Percentiles rank a stretch among this genome's conserved stretches.
Conservation (phyloP, 2,888 invertebrate genomes). For the Lasius fuliginosus region DNA sequence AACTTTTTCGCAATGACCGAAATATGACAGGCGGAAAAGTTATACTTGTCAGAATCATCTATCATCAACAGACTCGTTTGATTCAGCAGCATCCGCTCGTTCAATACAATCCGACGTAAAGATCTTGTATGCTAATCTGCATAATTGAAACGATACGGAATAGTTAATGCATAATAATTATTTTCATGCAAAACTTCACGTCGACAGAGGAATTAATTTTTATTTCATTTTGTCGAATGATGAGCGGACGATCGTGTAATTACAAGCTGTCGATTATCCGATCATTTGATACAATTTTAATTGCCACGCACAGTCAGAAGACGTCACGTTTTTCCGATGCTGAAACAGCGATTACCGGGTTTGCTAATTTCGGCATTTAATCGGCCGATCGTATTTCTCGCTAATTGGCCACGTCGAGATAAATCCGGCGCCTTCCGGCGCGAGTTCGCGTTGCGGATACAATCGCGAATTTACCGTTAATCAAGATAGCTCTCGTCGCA, state of each 20-base stretch:
- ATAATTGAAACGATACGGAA: slow-evolving; percentile 7
- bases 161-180: slow-evolving; percentile 20
- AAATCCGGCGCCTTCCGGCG: slow-evolving; percentile 15
- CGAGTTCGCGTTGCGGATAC: slow-evolving; percentile 4
- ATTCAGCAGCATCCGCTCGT: neutral
- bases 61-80: slow-evolving; percentile 49
- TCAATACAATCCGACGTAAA: slow-evolving; percentile 35
- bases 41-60: slow-evolving; percentile 41
- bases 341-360: neutral
- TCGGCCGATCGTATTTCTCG: slow-evolving; percentile 30
- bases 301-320: neutral
- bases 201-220: slow-evolving; percentile 39
- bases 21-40: slow-evolving; percentile 7
- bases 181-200: neutral
- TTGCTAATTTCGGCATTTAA: slow-evolving; percentile 45
- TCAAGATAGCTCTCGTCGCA: slow-evolving; percentile 35
- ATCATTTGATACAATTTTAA: slow-evolving; percentile 1
- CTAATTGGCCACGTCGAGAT: slow-evolving; percentile 13
- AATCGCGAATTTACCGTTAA: slow-evolving; percentile 43
- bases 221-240: slow-evolving; percentile 5
- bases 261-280: slow-evolving; percentile 18
- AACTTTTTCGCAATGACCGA: slow-evolving; percentile 1
- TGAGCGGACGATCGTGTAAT: neutral
- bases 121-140: neutral
- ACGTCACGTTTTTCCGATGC: neutral